Evolutionary conservation across 2,113 vertebrate species (phyloP).

Genomic region (Muntiacus muntjak): DNA sequence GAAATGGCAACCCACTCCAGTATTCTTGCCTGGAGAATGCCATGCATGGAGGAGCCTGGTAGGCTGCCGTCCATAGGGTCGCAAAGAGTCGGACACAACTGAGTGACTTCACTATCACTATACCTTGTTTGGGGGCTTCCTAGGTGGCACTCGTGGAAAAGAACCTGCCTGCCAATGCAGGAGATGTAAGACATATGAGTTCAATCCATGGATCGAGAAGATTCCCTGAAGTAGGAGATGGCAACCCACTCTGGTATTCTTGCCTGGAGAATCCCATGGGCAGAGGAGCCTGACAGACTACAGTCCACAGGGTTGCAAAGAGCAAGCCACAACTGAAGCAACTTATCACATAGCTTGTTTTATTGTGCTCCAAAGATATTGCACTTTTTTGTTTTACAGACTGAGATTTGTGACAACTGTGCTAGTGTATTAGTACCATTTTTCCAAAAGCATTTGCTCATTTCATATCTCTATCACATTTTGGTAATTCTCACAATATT

Average conservation of each 20-base stretch:
- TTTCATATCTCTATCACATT: not conserved
- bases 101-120: too few species aligned
- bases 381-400: not conserved
- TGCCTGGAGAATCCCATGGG: not conserved
- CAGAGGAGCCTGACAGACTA: not conserved
- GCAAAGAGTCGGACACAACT: too few species aligned
- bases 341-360: not conserved
- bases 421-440: not conserved
- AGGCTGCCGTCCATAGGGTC: too few species aligned
- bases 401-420: not conserved
- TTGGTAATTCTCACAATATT: not conserved
- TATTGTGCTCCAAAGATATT: not conserved
- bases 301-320: not conserved
- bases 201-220: not conserved
- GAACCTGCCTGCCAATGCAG: not conserved
- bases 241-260: not conserved
- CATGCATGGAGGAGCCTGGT: too few species aligned
- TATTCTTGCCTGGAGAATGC: too few species aligned
- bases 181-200: not conserved
- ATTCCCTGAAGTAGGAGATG: not conserved
- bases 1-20: too few species aligned
- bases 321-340: not conserved
- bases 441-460: not conserved
- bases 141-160: not conserved
- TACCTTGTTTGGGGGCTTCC: not conserved